Percentiles rank a stretch among this genome's conserved stretches.
Conservation (phyloP, 2,888 invertebrate genomes). For the Sphaerophoria rueppellii region DNA sequence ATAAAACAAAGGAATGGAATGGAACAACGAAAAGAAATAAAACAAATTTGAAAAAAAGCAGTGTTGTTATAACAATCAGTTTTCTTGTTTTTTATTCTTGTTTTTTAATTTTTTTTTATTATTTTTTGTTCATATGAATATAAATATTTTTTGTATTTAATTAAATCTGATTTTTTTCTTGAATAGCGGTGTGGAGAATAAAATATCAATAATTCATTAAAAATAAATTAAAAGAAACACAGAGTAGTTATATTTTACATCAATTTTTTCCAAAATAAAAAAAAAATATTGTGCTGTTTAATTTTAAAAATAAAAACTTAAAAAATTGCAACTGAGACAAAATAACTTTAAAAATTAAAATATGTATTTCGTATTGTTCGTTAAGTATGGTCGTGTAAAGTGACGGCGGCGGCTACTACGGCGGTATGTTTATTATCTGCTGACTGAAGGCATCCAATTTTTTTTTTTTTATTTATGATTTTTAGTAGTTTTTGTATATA, state of each 20-base stretch:
- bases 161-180: conserved; percentile 48
- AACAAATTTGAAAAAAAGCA: conserved; percentile 67
- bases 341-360: conserved; percentile 6
- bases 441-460: conserved; percentile 36
- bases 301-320: conserved; percentile 16
- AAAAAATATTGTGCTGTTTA: conserved; percentile 50
- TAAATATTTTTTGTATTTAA: conserved; percentile 54
- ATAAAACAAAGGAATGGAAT: neutral
- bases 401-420: conserved; percentile 44
- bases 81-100: conserved; percentile 57
- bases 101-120: conserved; percentile 43
- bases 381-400: conserved; percentile 44
- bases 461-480: neutral
- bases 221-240: conserved; percentile 63
- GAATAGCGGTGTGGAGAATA: conserved; percentile 64
- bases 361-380: conserved; percentile 27
- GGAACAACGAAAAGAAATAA: conserved; percentile 49
- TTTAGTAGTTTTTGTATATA: conserved; percentile 28
- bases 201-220: conserved; percentile 54
- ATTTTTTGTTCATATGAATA: conserved; percentile 23
- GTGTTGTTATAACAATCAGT: conserved; percentile 67
- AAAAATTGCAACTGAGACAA: conserved; percentile 11
- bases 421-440: conserved; percentile 44
- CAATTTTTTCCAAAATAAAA: neutral
- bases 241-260: conserved; percentile 44